Evolutionary conservation across 2,888 invertebrate species (phyloP), one percentile per base, ranked within the genome.

Genomic region (Papilio gigon): DNA sequence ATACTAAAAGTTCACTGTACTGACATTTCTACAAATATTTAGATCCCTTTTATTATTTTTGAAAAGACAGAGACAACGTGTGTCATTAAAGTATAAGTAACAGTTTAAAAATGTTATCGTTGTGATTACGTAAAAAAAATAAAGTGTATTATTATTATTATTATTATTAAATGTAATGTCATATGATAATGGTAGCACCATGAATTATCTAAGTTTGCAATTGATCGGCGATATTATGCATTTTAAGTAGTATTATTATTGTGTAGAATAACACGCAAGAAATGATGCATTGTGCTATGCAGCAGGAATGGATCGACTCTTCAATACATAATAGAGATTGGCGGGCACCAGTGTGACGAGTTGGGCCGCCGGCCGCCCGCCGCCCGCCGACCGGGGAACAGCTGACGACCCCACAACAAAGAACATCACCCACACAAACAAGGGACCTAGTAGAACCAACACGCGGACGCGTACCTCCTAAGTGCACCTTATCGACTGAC

Each of bases 341-440:
- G 75, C 77, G 75, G 71, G 72, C 70, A 78, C 82, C 77, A 71
- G 81, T 76, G 73, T 62, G 75, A 86, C 88, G 79, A 82, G 87
- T 87, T 82, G 71, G 71, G 72, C 74, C 75, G 73, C 75, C 75
- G 27, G 8, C 4, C 56, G 25, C 71, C 74, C 80, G 77, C 78
- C 76, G 73, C 76, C 77, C 42, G 6, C 17, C 42, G n/a, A 42
- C 72, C 72, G 71, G 67, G 77, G 79, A 90, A 89, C 90, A 90
- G 90, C 90, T 90, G 90, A 89, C 84, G 80, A 77, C 72, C 80
- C 77, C 78, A 87, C 84, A 90, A 90, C 91, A 91, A 90, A 90
- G 90, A 85, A 85, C 78, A 76, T 72, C 76, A 77, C 74, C 73
- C 72, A 76, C 73, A 73, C 72, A 77, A 77, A 75, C 56, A 65